phyloP scores from a whole-genome alignment of 2,797 vertebrate genomes.

The Enteromius paludinosus region DNA sequence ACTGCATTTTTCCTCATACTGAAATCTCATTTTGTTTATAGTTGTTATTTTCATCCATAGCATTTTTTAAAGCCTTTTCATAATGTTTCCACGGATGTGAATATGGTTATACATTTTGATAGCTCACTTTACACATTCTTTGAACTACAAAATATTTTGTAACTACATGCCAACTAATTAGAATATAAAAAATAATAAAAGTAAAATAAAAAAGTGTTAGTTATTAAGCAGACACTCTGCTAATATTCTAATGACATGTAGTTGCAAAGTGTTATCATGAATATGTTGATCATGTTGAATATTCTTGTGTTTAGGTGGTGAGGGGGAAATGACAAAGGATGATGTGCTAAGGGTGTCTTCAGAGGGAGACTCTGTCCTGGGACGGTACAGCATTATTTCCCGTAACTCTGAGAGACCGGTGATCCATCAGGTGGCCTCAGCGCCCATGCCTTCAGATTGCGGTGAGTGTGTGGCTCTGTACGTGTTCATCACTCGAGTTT shows the following conservation, averaged over 20 bases:
- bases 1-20: no score
- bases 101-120: no score
- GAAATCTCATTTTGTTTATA: not conserved
- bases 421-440: constrained; percentile 91
- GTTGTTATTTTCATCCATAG: no score
- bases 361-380: constrained; percentile 79
- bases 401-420: constrained; percentile 77
- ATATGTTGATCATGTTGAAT: not conserved
- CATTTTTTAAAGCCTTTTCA: not conserved
- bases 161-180: no score
- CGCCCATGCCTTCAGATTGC: constrained; percentile 93
- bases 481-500: not conserved
- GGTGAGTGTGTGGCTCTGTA: constrained; percentile 76
- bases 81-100: not conserved
- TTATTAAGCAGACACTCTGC: no score
- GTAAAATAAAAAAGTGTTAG: no score
- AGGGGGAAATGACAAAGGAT: constrained; percentile 94
- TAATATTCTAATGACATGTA: no score
- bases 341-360: constrained; percentile 83
- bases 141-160: no score
- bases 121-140: no score
- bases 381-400: constrained; percentile 74
- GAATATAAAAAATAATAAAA: no score
- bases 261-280: no score
- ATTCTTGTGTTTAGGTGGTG: constrained; percentile 62